These are phyloP conservation scores for Oithona nana DNA, from an alignment of 2,888 invertebrate species.

Conservation along the genomic window DNA sequence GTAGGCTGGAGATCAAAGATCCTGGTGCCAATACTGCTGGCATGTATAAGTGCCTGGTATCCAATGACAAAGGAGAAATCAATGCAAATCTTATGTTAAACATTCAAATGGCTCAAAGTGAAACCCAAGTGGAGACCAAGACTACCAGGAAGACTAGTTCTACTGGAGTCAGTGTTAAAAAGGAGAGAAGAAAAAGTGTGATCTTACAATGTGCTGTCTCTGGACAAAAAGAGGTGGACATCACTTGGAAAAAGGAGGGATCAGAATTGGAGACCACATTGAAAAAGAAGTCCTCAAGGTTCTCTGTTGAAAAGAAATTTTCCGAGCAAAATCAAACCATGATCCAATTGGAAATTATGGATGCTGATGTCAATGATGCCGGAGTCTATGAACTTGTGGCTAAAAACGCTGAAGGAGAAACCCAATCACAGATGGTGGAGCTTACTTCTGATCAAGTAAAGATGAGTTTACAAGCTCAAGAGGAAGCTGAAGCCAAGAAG, in stretches of 20 bases:
- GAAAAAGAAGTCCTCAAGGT: constrained; percentile 1
- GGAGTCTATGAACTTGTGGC: constrained; percentile 76
- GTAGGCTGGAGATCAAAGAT: constrained; percentile 28
- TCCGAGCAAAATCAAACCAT: constrained; percentile 39
- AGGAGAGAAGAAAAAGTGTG: constrained; percentile 8
- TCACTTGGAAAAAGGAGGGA: constrained; percentile 9
- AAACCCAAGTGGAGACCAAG: constrained; percentile 56
- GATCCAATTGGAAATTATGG: constrained; percentile 55
- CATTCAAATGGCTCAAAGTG: constrained; percentile 47
- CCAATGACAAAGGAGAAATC: constrained; percentile 84
- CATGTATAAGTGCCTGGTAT: constrained; percentile 91
- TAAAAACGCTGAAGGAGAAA: constrained; percentile 81
- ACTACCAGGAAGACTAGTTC: constrained; percentile 42
- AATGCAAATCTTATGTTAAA: constrained; percentile 92
- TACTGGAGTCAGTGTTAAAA: background rate
- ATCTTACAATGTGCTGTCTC: constrained; percentile 15
- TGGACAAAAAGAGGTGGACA: constrained; percentile 6
- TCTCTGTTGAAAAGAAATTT: constrained; percentile 34
- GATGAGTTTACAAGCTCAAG: constrained; percentile 13
- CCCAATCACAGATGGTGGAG: constrained; percentile 67
- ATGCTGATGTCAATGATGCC: constrained; percentile 60
- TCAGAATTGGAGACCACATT: background rate
- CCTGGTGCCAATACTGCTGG: constrained; percentile 91
- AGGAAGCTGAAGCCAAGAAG: constrained; percentile 31
- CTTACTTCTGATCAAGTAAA: constrained; percentile 48